Evolutionary conservation across 2,888 invertebrate genomes (phyloP).

Genomic region (Orgyia antiqua): DNA sequence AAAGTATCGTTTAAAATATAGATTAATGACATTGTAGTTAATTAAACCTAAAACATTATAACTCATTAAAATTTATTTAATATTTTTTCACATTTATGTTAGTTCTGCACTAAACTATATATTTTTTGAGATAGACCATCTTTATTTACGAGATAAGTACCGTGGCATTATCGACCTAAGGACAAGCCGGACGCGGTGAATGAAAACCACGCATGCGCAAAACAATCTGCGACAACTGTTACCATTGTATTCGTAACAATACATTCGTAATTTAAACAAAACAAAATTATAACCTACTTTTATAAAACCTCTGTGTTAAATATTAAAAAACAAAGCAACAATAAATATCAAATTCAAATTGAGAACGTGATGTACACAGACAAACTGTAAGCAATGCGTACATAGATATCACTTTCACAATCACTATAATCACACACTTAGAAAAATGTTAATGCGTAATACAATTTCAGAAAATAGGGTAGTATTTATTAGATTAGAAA

Average conservation of each 20-base stretch:
- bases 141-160: constrained; percentile 22
- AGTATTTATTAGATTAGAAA: too few relatives aligned
- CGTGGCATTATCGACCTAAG: constrained; percentile 39
- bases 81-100: too few relatives aligned
- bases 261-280: constrained; percentile 3
- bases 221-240: constrained; percentile 16
- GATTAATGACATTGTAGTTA: too few relatives aligned
- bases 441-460: too few relatives aligned
- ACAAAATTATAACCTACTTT: too few relatives aligned
- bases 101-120: too few relatives aligned
- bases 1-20: too few relatives aligned
- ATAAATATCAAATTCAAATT: constrained; percentile 1
- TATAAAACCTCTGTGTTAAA: background rate
- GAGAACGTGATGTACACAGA: constrained; percentile 12
- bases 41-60: too few relatives aligned
- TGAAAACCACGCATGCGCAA: constrained; percentile 48
- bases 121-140: too few relatives aligned
- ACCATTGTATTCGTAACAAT: constrained; percentile 20
- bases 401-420: constrained; percentile 7
- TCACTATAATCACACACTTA: constrained; percentile 3
- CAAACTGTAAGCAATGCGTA: constrained; percentile 3
- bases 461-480: too few relatives aligned
- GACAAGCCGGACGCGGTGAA: constrained; percentile 37
- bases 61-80: too few relatives aligned
- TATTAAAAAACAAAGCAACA: background rate